Evolutionary conservation across 2,797 vertebrate genomes (phyloP), one percentile per base, ranked within the genome.

Genomic region (Echiichthys vipera): DNA sequence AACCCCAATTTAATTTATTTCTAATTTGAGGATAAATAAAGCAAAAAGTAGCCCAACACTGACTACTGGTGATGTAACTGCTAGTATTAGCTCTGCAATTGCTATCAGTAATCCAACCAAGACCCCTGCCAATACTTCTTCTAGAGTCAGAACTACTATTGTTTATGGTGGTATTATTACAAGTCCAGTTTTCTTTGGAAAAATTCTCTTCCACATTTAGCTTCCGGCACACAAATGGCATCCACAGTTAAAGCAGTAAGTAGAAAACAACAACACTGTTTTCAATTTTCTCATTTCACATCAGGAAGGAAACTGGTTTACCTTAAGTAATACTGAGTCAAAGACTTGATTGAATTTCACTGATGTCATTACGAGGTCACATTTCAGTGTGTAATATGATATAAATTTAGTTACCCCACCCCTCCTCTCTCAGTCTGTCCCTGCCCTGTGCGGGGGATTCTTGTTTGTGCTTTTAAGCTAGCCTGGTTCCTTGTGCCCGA

Each of bases 301-400:
- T 92, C 80, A 93, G 93, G 93, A 94, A 93, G 91, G 91, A 93
- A 91, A 92, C 92, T 90, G 90, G 92, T 93, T 94, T 93, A 92
- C 92, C 91, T 94, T 93, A 94, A 94, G 92, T 93, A 94, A 94
- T 93, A 93, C 93, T 71, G 89, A 94, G 89, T 93, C 87, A 92
- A 92, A 86, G 90, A 88, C 87, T 92, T 94, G 91, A 95, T 94
- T 95, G 86, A 90, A 94, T 94, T 94, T 92, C 88, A 82, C 91
- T 95, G 93, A 94, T 95, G 91, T 94, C 91, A 89, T 94, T 94
- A 94, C 66, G 32, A 89, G 93, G 93, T 95, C 94, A 94, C 93
- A 94, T 94, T 95, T 94, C 93, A 94, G 91, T 93, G 93, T 92
- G 93, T 94, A 93, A 94, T 94, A 94, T 93, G 92, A 93, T 93